Percentiles rank a stretch among this genome's conserved stretches.
Evolutionary conservation across 2,888 invertebrate genomes (phyloP).

Genomic region (Aethes cnicana): DNA sequence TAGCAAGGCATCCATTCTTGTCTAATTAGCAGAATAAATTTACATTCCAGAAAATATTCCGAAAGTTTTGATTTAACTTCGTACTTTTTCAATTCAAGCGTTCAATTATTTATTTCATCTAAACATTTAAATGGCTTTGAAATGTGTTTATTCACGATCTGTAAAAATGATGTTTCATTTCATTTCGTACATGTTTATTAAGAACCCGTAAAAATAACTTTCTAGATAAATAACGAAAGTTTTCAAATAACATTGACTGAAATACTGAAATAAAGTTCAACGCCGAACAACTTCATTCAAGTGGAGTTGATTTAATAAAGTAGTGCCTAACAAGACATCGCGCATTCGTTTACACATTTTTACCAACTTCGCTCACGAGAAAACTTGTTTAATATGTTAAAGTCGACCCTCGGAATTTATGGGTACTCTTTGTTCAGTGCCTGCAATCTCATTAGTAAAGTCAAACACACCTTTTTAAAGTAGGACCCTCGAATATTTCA

Average conservation of each 20-base stretch:
- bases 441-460: conserved; percentile 75
- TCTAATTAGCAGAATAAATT: conserved; percentile 9
- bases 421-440: conserved; percentile 49
- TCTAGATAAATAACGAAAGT: conserved; percentile 20
- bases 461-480: conserved; percentile 78
- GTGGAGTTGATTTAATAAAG: conserved; percentile 30
- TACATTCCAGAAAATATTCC: conserved; percentile 1
- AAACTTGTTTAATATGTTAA: conserved; percentile 55
- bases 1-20: conserved; percentile 1
- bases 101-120: conserved; percentile 30
- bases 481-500: conserved; percentile 54
- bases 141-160: not conserved
- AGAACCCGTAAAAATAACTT: conserved; percentile 8
- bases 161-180: conserved; percentile 2
- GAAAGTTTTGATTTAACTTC: conserved; percentile 1
- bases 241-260: conserved; percentile 23
- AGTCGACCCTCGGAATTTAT: conserved; percentile 47
- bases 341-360: conserved; percentile 24
- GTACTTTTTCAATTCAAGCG: conserved; percentile 40
- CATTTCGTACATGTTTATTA: not conserved
- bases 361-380: conserved; percentile 39
- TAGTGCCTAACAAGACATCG: conserved; percentile 25
- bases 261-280: conserved; percentile 24
- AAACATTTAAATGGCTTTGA: not conserved
- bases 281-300: conserved; percentile 25